These are phyloP conservation scores for Synergus japonicus DNA, from an alignment of 2,888 invertebrate species.

Conservation along the genomic window DNA sequence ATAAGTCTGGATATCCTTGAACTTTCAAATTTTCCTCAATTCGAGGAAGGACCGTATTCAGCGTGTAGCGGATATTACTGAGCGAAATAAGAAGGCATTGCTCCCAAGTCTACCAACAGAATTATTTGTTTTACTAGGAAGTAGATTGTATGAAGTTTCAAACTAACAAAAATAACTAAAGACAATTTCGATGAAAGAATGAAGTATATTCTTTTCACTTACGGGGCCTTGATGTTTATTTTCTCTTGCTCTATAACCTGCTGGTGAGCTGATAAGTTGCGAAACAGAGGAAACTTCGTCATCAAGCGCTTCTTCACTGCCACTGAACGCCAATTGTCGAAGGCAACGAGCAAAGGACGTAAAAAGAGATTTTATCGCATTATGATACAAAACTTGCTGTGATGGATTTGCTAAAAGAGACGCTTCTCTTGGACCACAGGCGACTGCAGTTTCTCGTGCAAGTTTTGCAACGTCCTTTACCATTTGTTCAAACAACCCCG, in stretches of 20 bases:
- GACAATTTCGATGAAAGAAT: too few species aligned
- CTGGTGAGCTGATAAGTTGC: conserved; percentile 83
- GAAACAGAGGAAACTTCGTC: conserved; percentile 80
- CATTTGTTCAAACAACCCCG: conserved; percentile 85
- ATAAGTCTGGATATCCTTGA: conserved; percentile 85
- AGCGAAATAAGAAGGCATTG: conserved; percentile 90
- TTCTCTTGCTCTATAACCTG: conserved; percentile 73
- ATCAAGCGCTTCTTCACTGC: conserved; percentile 82
- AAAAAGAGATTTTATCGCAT: conserved; percentile 71
- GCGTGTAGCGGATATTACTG: conserved; percentile 93
- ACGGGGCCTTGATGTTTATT: conserved; percentile 71
- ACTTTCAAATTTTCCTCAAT: conserved; percentile 83
- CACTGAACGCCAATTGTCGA: conserved; percentile 85
- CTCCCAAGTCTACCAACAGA: conserved; percentile 83
- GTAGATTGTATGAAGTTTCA: too few species aligned
- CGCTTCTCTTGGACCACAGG: conserved; percentile 84
- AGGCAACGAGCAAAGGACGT: conserved; percentile 80
- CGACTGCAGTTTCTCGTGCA: conserved; percentile 84
- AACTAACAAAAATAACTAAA: too few species aligned
- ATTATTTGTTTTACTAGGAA: background rate
- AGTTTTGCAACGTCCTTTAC: conserved; percentile 86
- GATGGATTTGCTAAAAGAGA: conserved; percentile 80
- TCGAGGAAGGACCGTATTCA: conserved; percentile 85
- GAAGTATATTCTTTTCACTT: conserved; percentile 50
- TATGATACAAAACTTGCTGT: conserved; percentile 69